Percentiles rank a stretch among this genome's conserved stretches.
phyloP scores from a whole-genome alignment of 2,113 vertebrate species.

The Psephotus haematonotus region DNA sequence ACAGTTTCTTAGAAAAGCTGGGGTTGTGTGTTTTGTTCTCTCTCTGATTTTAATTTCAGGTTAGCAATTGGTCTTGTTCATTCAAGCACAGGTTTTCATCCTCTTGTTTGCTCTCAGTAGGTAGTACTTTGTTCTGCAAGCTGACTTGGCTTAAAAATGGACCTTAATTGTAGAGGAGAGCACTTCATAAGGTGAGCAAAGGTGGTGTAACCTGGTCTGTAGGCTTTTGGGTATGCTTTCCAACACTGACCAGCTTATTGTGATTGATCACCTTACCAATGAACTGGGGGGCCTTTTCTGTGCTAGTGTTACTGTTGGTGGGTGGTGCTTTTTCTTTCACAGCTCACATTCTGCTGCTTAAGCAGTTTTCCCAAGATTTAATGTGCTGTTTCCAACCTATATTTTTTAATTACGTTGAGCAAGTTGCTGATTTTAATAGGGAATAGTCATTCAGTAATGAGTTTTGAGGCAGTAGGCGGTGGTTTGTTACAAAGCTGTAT shows the following conservation, averaged over 20 bases:
- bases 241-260: background rate
- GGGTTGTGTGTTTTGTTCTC: background rate
- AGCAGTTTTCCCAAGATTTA: background rate
- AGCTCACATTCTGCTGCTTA: background rate
- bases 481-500: background rate
- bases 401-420: background rate
- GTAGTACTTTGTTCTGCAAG: background rate
- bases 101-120: background rate
- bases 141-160: background rate
- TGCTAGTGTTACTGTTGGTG: background rate
- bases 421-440: background rate
- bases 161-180: background rate
- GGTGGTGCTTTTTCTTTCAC: background rate
- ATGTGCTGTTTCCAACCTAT: background rate
- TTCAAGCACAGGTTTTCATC: background rate
- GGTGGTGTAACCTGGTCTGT: background rate
- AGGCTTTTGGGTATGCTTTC: background rate
- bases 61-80: background rate
- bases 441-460: background rate
- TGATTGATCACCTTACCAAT: background rate
- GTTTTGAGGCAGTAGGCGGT: background rate
- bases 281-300: background rate
- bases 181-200: background rate
- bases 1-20: background rate
- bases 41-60: background rate